These are phyloP conservation scores for Ariopsis seemanni DNA, from an alignment of 2,113 vertebrate species.

Conservation along the genomic window DNA sequence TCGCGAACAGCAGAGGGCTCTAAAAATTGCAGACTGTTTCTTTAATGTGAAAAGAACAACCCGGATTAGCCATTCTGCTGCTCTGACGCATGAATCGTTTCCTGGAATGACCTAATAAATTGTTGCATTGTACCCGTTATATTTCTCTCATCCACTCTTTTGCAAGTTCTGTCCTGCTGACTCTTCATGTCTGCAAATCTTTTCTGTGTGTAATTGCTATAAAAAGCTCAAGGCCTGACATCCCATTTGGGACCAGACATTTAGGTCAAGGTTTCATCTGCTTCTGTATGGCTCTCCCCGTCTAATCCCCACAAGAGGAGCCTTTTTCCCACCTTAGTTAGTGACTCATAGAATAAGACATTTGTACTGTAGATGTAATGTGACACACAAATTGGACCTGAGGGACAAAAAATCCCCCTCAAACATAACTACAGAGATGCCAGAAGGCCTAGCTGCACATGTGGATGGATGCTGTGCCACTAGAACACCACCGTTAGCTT, in stretches of 20 bases:
- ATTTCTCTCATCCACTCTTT: background rate
- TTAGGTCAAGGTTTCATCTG: conserved; percentile 50
- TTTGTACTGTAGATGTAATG: conserved; percentile 44
- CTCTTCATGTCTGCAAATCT: conserved; percentile 11
- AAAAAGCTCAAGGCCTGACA: conserved; percentile 42
- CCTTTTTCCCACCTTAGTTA: conserved; percentile 50
- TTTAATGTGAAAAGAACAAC: background rate
- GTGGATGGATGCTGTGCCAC: conserved; percentile 42
- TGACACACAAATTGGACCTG: conserved; percentile 58
- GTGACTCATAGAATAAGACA: conserved; percentile 49
- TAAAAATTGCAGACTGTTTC: background rate
- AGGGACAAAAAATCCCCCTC: conserved; percentile 48
- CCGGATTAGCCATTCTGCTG: background rate
- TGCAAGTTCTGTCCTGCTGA: background rate
- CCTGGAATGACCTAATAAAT: background rate
- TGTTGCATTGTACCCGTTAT: background rate
- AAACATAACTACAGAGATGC: conserved; percentile 51
- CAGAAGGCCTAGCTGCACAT: conserved; percentile 37
- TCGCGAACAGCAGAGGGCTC: conserved; percentile 1
- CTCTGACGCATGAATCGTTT: background rate
- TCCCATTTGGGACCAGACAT: conserved; percentile 49
- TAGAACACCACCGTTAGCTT: conserved; percentile 49
- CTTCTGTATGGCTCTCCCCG: conserved; percentile 1
- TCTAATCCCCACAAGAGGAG: conserved; percentile 34
- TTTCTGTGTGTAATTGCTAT: conserved; percentile 39